Conservation (phyloP, 2,113 vertebrate genomes). For the Rhipidura dahli region DNA sequence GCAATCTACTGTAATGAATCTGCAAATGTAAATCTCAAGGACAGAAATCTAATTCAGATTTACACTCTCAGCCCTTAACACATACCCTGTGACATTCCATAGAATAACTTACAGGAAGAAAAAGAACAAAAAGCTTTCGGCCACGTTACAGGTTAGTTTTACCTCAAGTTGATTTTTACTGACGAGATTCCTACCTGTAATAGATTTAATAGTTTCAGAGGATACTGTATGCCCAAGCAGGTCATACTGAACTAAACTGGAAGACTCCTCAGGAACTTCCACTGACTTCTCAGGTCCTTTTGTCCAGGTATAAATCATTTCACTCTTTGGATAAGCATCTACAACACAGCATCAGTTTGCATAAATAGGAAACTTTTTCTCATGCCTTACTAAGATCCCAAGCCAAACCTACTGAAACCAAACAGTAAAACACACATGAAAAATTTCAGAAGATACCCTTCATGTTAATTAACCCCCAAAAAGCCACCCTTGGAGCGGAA, state of each 20-base stretch:
- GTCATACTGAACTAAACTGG: conserved; percentile 98
- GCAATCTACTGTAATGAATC: conserved; percentile 42
- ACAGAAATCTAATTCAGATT: conserved; percentile 32
- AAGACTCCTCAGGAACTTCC: conserved; percentile 95
- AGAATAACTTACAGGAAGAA: not conserved
- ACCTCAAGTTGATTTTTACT: not conserved
- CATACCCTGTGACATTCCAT: not conserved
- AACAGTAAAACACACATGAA: not conserved
- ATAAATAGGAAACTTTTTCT: conserved; percentile 12
- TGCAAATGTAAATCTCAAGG: conserved; percentile 56
- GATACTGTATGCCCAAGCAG: conserved; percentile 95
- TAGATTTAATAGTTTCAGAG: conserved; percentile 94
- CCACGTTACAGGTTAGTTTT: not conserved
- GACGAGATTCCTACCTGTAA: conserved; percentile 83
- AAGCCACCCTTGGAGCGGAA: not conserved
- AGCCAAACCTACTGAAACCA: not conserved
- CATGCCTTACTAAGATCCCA: not conserved
- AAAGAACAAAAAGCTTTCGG: not conserved
- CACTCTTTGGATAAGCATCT: conserved; percentile 98
- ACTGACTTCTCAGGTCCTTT: conserved; percentile 96
- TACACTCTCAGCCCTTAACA: not conserved
- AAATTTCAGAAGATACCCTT: not conserved
- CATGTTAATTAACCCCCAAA: not conserved
- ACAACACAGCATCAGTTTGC: conserved; percentile 55
- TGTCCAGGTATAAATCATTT: conserved; percentile 99